phyloP scores from a whole-genome alignment of 2,113 vertebrate genomes.

The Cairina moschata region DNA sequence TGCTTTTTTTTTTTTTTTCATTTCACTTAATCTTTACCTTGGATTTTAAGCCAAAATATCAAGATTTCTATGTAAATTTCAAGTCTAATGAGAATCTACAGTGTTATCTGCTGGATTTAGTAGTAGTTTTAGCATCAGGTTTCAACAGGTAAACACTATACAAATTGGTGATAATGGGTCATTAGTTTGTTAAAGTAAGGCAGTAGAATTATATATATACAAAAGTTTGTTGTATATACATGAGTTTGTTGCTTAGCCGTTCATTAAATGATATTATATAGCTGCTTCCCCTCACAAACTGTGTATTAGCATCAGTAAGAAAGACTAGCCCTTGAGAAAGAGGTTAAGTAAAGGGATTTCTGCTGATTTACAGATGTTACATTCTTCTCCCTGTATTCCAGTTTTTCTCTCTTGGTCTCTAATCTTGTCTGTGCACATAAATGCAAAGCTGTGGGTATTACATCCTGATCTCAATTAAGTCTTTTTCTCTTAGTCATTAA shows the following conservation, averaged over 20 bases:
- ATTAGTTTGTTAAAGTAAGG: neutral
- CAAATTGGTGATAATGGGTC: neutral
- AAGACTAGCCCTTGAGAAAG: neutral
- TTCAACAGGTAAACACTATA: neutral
- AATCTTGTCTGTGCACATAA: neutral
- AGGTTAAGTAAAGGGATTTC: neutral
- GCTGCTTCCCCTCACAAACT: neutral
- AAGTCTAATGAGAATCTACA: neutral
- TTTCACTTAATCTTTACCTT: neutral
- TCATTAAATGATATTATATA: neutral
- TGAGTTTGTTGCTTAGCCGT: neutral
- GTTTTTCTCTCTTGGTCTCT: neutral
- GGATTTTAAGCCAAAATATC: neutral
- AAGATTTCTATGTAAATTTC: neutral
- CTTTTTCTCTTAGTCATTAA: neutral
- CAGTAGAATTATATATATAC: neutral
- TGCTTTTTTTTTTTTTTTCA: neutral
- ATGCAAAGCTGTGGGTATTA: neutral
- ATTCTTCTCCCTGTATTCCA: neutral
- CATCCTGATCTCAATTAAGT: neutral
- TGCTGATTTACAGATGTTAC: neutral
- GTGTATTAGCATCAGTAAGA: neutral
- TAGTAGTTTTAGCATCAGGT: neutral
- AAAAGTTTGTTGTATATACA: neutral
- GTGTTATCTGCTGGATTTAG: neutral